phyloP scores from a whole-genome alignment of 1,140 invertebrate species.

The Augochlora pura region DNA sequence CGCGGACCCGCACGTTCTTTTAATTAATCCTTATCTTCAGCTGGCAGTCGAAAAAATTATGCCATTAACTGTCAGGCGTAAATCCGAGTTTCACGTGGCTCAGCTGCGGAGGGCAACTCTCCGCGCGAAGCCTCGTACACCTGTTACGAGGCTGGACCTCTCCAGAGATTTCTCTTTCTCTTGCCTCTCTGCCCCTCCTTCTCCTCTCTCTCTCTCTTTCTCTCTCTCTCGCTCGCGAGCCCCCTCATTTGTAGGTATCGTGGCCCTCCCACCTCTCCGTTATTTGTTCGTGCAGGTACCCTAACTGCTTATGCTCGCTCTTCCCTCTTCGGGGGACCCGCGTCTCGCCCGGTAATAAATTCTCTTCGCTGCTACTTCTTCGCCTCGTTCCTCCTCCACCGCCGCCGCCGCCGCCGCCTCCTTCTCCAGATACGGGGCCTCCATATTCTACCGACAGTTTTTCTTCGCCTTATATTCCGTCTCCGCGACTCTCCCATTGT shows the following conservation, averaged over 20 bases:
- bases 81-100: constrained; percentile 32
- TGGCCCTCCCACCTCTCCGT: constrained; percentile 44
- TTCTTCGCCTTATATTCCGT: constrained; percentile 41
- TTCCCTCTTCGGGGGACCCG: constrained; percentile 43
- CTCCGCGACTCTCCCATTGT: constrained; percentile 47
- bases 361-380: constrained; percentile 55
- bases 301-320: constrained; percentile 53
- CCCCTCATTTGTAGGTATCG: constrained; percentile 58
- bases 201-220: background rate
- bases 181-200: background rate
- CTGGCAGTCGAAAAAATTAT: constrained; percentile 28
- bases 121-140: constrained; percentile 31
- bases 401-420: background rate
- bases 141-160: constrained; percentile 48
- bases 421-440: constrained; percentile 1
- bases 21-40: constrained; percentile 48
- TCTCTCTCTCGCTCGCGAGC: constrained; percentile 13
- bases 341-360: constrained; percentile 56
- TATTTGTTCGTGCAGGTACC: constrained; percentile 58
- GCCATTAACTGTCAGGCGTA: constrained; percentile 47
- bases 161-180: constrained; percentile 21
- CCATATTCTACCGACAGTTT: constrained; percentile 46
- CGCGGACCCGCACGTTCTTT: background rate
- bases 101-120: constrained; percentile 36
- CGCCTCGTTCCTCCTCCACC: constrained; percentile 33